Evolutionary conservation across 2,888 invertebrate genomes (phyloP), one percentile per base, ranked within the genome.

Genomic region (Toxonevra muliebris): DNA sequence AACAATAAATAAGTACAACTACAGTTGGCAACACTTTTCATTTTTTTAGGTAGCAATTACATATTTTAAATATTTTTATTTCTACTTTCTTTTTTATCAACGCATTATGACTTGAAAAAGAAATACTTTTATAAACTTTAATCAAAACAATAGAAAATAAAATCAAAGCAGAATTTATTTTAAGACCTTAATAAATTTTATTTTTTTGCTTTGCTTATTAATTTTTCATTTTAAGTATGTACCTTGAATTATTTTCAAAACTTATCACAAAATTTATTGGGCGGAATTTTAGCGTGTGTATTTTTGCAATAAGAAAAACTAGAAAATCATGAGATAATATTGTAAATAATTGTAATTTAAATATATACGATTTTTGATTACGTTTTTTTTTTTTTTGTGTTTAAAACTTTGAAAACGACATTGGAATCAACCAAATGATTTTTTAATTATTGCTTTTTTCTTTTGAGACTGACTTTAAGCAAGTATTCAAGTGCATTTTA

Each of bases 201-300:
- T 61, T 54, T 54, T 62, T 57, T 71, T 60, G 63, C 41, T 65
- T 69, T n/a, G 60, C n/a, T n/a, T 30, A 15, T 68, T 64, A 20
- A 17, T 50, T 62, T 20, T 60, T 71, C 62, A 58, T 57, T 66
- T 60, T 64, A 60, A 13, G 45, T 62, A 63, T 72, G 69, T 64
- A 68, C 71, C 52, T 50, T 57, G 41, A 59, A 12, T 73, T 65
- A 66, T 77, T 75, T 74, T 73, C 74, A 78, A 77, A 82, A 82
- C 81, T 79, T 82, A 82, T 82, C 81, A 82, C 81, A 82, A 80
- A 82, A 80, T 79, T 77, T 73, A 73, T 72, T 77, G 78, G 78
- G 78, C 78, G 78, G 78, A 78, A 76, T 78, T 71, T 75, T 73
- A 74, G 77, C 75, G 75, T 75, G 70, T 74, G 69, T 69, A 73